Base-by-base conservation (phyloP, 2,113 vertebrate species). In the Anthoscopus minutus region DNA sequence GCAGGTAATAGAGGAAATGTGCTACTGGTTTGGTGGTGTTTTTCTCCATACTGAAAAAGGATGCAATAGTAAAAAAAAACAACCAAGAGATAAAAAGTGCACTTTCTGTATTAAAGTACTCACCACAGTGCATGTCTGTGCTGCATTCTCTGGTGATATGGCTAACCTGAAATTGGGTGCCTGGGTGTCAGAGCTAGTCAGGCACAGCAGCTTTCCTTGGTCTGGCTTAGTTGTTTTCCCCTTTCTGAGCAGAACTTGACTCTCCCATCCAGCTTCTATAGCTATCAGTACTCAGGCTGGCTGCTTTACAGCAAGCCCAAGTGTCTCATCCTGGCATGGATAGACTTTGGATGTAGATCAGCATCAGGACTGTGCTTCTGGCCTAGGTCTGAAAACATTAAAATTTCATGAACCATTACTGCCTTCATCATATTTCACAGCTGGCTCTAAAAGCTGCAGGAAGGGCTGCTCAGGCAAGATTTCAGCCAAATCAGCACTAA, bases 1-100 rank as follows among this genome's bases (percentile, higher is more conserved):
- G 94, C 97, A 97, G 98, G 98, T 98, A 97, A 97, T 20, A 62
- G 6, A 86, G 30, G 35, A 60, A 89, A 85, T 4, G 7, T 76
- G 20, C 45, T 45, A 48, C 6, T 77, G 66, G 13, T 64, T 91
- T 72, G 19, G 37, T 58, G 7, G 3, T 18, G 48, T 30, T 47
- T 48, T 48, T 35, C 18, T 8, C 14, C 4, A 5, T 30, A 35
- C 47, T 40, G 27, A 53, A 66, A 77, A 77, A 84, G 6, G 30
- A n/a, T 48, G 28, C 21, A 14, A 71, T 13, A 25, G 23, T 37
- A 37, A 71, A 37, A 42, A 66, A 86, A 73, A 86, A n/a, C 15
- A 16, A 13, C n/a, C n/a, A 13, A 5, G 30, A 25, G 18, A 38
- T 27, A 44, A 64, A 54, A 37, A 58, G 16, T 51, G 33, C 17